Base-by-base conservation (phyloP, 1,140 invertebrate genomes). In the Drosophila rhopaloa region DNA sequence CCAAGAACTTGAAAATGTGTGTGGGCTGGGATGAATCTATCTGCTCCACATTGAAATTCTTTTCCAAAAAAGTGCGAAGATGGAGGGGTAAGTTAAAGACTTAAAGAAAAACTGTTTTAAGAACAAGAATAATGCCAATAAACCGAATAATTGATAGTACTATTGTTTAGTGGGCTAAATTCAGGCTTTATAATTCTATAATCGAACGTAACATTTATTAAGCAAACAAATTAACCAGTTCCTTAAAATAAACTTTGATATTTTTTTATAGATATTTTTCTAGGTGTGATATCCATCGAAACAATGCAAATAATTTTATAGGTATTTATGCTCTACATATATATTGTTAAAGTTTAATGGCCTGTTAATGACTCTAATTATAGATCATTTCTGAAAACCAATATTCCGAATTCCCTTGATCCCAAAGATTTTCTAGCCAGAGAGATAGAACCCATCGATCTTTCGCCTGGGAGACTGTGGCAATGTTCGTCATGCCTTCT, bases 1-100 rank as follows among this genome's bases (percentile, higher is more conserved):
- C 82, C 82, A 86, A 86, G 82, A 86, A 86, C 82, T 86, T 86
- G 82, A 86, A 86, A 86, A 68, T 60, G 19, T 41, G 40, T 53
- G 50, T 58, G 51, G 83, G 78, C 53, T 38, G 47, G 24, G 40
- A 41, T 50, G 53, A 51, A 19, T 58, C 38, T 37, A 37, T 37
- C 24, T 72, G 66, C 50, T 56, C 66, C 63, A 70, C 63, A 70
- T 70, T 70, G 24, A 5, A 24, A 16, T 32, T 27, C 32, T 41
- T 19, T 13, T 5, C 2, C 38, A 54, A 48, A 46, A 24, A 16
- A 46, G 10, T 46, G 19, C 16, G 48, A 19, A 55, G 19, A 37
- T 35, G 4, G 4, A 14, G 16, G 9, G 37, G 61, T 35, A 44
- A 56, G 27, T 27, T 10, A 19, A 38, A 54, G 35, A 16, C 5